Evolutionary conservation across 2,888 invertebrate species (phyloP).

Genomic region (Lasiommata megera): DNA sequence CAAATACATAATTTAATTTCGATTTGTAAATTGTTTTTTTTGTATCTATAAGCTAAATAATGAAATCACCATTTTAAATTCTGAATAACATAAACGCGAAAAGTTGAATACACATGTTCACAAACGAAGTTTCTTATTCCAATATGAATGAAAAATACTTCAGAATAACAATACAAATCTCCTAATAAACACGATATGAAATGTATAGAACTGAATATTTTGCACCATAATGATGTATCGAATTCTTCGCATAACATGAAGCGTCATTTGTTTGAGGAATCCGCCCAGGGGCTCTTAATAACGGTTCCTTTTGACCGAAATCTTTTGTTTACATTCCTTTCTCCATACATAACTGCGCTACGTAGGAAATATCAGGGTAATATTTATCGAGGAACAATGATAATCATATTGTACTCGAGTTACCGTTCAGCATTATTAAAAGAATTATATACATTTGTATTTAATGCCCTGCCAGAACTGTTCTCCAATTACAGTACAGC

Average conservation of each 20-base stretch:
- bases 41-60: too few relatives aligned
- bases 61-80: too few relatives aligned
- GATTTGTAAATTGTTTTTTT: too few relatives aligned
- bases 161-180: background rate
- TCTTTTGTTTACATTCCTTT: slow-evolving; percentile 12
- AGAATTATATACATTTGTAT: background rate
- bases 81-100: too few relatives aligned
- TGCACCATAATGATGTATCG: slow-evolving; percentile 10
- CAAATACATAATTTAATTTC: too few relatives aligned
- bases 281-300: slow-evolving; percentile 5
- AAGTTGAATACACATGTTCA: too few relatives aligned
- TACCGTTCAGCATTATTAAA: background rate
- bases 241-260: slow-evolving; percentile 6
- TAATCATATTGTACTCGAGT: background rate
- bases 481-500: too few relatives aligned
- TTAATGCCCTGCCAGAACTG: too few relatives aligned
- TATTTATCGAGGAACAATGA: background rate
- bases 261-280: slow-evolving; percentile 13
- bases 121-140: too few relatives aligned
- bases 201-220: background rate
- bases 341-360: background rate
- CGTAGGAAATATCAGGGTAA: background rate
- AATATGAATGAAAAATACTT: background rate
- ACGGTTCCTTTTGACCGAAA: slow-evolving; percentile 6
- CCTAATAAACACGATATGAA: background rate